These are phyloP conservation scores for Carposina sasakii DNA, from an alignment of 1,140 invertebrate species.

Conservation along the genomic window DNA sequence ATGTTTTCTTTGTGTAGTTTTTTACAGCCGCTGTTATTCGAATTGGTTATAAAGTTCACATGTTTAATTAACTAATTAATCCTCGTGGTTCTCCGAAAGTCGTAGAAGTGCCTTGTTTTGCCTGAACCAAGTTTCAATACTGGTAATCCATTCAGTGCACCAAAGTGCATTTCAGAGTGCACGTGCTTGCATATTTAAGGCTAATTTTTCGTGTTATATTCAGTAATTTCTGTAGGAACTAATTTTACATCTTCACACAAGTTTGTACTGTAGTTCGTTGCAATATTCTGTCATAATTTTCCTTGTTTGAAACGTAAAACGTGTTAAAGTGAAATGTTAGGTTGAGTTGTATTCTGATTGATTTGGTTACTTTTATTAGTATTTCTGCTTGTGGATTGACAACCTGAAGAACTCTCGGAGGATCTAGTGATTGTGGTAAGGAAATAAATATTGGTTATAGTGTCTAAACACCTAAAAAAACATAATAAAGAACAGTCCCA, in stretches of 20 bases:
- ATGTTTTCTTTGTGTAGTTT: constrained; percentile 73
- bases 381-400: constrained; percentile 28
- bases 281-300: no score
- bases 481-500: no score
- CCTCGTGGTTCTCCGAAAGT: background rate
- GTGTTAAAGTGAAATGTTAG: constrained; percentile 32
- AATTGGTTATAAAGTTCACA: constrained; percentile 48
- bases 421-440: constrained; percentile 60
- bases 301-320: constrained; percentile 17
- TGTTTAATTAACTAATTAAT: constrained; percentile 13
- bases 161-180: constrained; percentile 59
- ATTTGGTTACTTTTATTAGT: constrained; percentile 53
- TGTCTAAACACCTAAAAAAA: no score
- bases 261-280: no score
- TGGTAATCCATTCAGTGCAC: constrained; percentile 42
- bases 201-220: constrained; percentile 47
- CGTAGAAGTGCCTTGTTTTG: no score
- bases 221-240: no score
- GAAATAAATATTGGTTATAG: no score
- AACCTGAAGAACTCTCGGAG: constrained; percentile 26
- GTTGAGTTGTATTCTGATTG: constrained; percentile 37
- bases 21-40: constrained; percentile 67
- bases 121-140: no score
- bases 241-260: no score
- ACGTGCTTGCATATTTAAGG: constrained; percentile 67